phyloP scores from a whole-genome alignment of 2,113 vertebrate species.

The Scomber colias region DNA sequence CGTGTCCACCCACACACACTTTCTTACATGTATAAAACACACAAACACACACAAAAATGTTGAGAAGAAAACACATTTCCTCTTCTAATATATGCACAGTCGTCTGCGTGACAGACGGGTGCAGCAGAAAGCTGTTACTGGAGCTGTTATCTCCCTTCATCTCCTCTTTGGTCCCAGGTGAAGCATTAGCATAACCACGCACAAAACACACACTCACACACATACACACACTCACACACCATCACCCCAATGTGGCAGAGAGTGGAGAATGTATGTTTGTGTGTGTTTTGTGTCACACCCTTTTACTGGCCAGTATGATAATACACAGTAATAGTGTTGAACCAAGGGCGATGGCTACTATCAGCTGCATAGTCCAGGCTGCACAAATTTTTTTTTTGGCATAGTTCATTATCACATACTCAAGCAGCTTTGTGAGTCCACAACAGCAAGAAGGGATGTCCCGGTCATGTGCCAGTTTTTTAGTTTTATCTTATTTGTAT shows the following conservation, averaged over 20 bases:
- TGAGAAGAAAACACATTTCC: slow-evolving; percentile 58
- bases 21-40: background rate
- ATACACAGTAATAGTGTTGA: background rate
- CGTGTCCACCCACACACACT: background rate
- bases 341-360: background rate
- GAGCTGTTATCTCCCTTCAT: slow-evolving; percentile 69
- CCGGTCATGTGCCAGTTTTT: background rate
- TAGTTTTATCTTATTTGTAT: background rate
- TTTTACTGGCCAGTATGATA: slow-evolving; percentile 8
- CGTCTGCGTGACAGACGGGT: slow-evolving; percentile 58
- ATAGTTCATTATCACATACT: background rate
- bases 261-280: background rate
- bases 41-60: background rate
- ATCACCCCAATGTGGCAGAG: background rate
- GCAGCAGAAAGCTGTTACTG: slow-evolving; percentile 65
- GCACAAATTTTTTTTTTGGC: background rate
- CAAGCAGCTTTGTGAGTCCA: background rate
- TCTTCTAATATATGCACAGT: slow-evolving; percentile 70
- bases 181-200: slow-evolving; percentile 57
- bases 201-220: slow-evolving; percentile 3
- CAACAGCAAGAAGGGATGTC: background rate
- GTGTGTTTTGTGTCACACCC: slow-evolving; percentile 22
- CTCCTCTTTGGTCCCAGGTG: slow-evolving; percentile 61
- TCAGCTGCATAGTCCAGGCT: background rate
- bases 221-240: background rate